Evolutionary conservation across 2,888 invertebrate species (phyloP).

Genomic region (Magallana nippona): DNA sequence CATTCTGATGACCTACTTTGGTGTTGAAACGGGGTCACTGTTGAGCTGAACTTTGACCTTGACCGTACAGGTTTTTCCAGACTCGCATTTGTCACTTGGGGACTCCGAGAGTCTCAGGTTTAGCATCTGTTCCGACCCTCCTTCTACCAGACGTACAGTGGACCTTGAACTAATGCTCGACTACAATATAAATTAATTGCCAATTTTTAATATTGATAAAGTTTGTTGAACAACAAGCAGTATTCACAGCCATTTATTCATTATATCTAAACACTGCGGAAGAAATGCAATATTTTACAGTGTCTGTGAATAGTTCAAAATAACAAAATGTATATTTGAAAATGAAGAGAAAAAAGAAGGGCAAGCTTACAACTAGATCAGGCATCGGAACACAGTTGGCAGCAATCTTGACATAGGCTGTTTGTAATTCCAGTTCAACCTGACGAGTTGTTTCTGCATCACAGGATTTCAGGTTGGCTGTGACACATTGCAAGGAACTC

Average conservation of each 20-base stretch:
- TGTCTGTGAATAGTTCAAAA: no score
- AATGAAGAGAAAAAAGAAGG: no score
- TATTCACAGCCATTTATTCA: no score
- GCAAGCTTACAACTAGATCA: neutral
- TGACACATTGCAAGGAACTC: slow-evolving; percentile 41
- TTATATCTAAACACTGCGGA: no score
- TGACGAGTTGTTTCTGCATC: slow-evolving; percentile 8
- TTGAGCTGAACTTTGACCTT: slow-evolving; percentile 26
- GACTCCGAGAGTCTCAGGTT: slow-evolving; percentile 26
- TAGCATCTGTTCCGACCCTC: slow-evolving; percentile 4
- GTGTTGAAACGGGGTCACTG: neutral
- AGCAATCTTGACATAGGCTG: neutral
- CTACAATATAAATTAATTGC: neutral
- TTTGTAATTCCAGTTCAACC: neutral
- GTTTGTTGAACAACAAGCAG: no score
- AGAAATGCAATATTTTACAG: no score
- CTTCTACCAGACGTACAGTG: slow-evolving; percentile 41
- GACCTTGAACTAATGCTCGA: neutral
- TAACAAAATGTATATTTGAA: no score
- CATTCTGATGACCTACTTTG: neutral
- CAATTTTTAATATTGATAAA: neutral
- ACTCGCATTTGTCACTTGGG: slow-evolving; percentile 16
- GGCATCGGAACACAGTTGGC: slow-evolving; percentile 21
- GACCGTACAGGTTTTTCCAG: slow-evolving; percentile 40
- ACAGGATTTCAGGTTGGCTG: slow-evolving; percentile 8